Base-by-base conservation (phyloP, 1,140 invertebrate species). In the Geopemphigus sp. region DNA sequence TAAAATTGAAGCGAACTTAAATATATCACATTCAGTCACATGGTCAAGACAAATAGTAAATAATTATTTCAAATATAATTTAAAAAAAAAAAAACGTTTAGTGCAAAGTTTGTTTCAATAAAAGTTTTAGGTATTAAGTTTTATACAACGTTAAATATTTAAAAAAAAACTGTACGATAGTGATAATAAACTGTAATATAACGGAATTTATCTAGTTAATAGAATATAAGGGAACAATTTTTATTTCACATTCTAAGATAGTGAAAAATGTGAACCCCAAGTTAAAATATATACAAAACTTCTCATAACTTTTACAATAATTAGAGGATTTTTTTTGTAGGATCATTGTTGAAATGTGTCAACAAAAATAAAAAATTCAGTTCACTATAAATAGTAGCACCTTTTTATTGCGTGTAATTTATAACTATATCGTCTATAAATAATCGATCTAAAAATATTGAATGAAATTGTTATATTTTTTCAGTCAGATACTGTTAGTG, bases 11-110 rank as follows among this genome's bases (percentile, higher is more conserved):
- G 26, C 39, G 29, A 63, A 78, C 26, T 26, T 39, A 63, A n/a
- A 10, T 63, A 10, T 59, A 26, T 26, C 59, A 61, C 15, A 78
- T 50, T 78, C 74, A n/a, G 5, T 78, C 12, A 78, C 24, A 29
- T 78, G 74, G 74, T 78, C 74, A 45, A 78, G 74, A 63, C 24
- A 47, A 24, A 29, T 53, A 47, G 74, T 78, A 78, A 61, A 45
- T 61, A 59, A 39, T 57, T 53, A 29, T 26, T 29, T 70, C 26
- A 24, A 50, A 50, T 50, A 12, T 50, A 50, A 50, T 50, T 50
- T 50, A 50, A 50, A 50, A 45, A 45, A 45, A 45, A 45, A 45
- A n/a, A 39, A 39, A 39, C 32, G 32, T 39, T 39, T 39, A 39
- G 32, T 39, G 32, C 32, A 39, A 39, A 39, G 3, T 8, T 39